phyloP scores from a whole-genome alignment of 2,797 vertebrate genomes.

The Lagodon rhomboides region DNA sequence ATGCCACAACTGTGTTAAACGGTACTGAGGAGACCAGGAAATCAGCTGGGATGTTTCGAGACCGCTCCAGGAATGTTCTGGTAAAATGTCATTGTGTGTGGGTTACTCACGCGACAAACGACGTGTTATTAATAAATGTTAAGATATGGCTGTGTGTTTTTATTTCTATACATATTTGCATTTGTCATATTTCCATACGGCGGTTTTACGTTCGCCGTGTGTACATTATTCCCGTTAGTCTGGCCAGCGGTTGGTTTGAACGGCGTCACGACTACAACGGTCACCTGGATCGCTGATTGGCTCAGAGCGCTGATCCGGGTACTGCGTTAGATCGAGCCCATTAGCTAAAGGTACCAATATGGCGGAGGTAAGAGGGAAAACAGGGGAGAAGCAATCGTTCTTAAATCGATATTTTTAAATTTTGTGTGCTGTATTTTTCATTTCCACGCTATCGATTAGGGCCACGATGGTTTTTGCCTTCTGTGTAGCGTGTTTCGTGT shows the following conservation, averaged over 20 bases:
- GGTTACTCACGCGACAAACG: no score
- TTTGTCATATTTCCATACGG: background rate
- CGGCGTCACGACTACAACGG: conserved; percentile 74
- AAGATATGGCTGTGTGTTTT: background rate
- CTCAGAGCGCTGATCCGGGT: conserved; percentile 91
- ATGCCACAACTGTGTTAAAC: background rate
- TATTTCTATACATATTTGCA: accelerated
- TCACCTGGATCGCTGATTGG: conserved; percentile 88
- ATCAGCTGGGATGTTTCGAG: conserved; percentile 26
- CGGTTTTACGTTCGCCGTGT: conserved; percentile 2
- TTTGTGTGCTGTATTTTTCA: conserved; percentile 45
- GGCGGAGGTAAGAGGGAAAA: conserved; percentile 99
- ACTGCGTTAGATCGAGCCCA: conserved; percentile 89
- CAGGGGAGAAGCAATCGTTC: conserved; percentile 88
- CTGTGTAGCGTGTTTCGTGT: conserved; percentile 49
- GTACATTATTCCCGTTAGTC: conserved; percentile 39
- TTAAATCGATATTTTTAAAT: conserved; percentile 83
- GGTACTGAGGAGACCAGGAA: background rate
- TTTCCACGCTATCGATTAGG: conserved; percentile 71
- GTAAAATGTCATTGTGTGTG: conserved; percentile 1
- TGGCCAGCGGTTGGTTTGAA: conserved; percentile 67
- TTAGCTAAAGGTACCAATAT: conserved; percentile 97
- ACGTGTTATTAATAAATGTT: background rate
- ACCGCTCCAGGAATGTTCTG: conserved; percentile 24
- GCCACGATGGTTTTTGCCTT: conserved; percentile 57